Percentiles rank a stretch among this genome's conserved stretches.
phyloP scores from a whole-genome alignment of 2,113 vertebrate species.

The Vulpes ferrilata region DNA sequence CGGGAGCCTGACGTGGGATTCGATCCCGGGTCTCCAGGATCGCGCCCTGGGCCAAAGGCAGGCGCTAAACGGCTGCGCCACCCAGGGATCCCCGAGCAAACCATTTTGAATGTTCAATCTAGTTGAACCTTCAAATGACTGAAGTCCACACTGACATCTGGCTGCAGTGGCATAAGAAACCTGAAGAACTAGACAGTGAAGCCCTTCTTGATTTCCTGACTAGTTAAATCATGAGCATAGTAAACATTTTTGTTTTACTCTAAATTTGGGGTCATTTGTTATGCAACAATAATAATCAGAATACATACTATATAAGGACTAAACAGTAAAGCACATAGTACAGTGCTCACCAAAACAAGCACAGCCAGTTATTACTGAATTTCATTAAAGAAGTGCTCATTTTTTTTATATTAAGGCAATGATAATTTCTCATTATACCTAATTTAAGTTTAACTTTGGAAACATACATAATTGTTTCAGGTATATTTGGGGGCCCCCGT shows the following conservation, averaged over 20 bases:
- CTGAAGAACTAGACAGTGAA: background rate
- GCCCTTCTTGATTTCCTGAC: background rate
- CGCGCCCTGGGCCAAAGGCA: too few species aligned
- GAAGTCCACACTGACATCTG: background rate
- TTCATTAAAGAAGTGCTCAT: background rate
- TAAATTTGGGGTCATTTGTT: background rate
- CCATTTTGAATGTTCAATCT: background rate
- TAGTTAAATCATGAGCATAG: background rate
- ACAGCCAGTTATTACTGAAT: background rate
- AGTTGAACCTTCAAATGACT: background rate
- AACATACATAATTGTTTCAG: background rate
- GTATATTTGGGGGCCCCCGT: background rate
- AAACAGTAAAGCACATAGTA: background rate
- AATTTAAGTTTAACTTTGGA: background rate
- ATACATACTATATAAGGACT: background rate
- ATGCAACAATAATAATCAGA: background rate
- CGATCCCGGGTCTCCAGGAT: too few species aligned
- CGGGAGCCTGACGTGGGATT: too few species aligned
- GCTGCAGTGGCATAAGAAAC: background rate
- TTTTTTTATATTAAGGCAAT: slow-evolving; percentile 13
- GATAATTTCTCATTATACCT: background rate
- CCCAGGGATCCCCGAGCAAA: background rate
- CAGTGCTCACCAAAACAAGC: background rate
- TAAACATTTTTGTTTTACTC: background rate
- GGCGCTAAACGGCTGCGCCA: too few species aligned